Base-by-base conservation (phyloP, 1,140 invertebrate species). In the Dryas iulia region DNA sequence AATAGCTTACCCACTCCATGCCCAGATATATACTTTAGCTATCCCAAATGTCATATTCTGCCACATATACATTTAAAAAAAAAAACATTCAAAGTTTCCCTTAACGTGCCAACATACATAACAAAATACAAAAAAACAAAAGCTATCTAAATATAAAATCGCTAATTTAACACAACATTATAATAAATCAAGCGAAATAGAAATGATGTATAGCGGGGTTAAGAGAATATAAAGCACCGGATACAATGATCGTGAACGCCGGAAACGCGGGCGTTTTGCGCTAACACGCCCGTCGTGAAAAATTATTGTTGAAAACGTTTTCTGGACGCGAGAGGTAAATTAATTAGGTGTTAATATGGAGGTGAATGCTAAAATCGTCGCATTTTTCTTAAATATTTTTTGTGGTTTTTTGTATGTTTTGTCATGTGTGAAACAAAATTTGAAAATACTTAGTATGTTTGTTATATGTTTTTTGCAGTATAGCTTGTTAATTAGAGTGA, bases 131-230 rank as follows among this genome's bases (percentile, higher is more conserved):
- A 47, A 47, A 47, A 18, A 47, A 21, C 14, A 18, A 47, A 54
- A 54, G 0, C 52, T 3, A 54, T 54, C 52, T n/a, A 25, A 23
- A 54, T 54, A n/a, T 54, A 21, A 54, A 14, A 24, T 25, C 10
- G 52, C 14, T 47, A 47, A 47, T 47, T 47, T 21, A n/a, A 47
- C 35, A 47, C 35, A 25, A 54, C 52, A 25, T 11, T 54, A 54
- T 54, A 25, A 54, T 54, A 54, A 54, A 54, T 54, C 23, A 54
- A 54, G 24, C 23, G 24, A 24, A 54, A 54, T 54, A 25, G 21
- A 23, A 25, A 54, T 54, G 52, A 54, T 54, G 21, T 54, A 54
- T 21, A 0, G 3, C 52, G 23, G 11, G 23, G 10, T n/a, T n/a
- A 54, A 25, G 53, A 54, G 21, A 25, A 54, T 24, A 54, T 24